Evolutionary conservation across 2,888 invertebrate genomes (phyloP), one percentile per base, ranked within the genome.

Genomic region (Trachelus tabidus): DNA sequence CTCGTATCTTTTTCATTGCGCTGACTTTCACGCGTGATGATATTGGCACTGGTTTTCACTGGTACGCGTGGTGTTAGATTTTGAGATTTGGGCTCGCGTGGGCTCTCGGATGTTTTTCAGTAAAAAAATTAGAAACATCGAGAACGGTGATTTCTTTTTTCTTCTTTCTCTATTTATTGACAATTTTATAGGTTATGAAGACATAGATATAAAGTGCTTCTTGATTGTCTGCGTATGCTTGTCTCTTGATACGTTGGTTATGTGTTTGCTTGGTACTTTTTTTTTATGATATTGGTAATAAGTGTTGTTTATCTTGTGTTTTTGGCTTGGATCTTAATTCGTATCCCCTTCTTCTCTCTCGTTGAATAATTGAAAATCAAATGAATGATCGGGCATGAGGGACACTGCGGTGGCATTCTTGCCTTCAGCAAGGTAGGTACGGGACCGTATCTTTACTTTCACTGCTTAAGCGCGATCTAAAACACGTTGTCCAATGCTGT

Each of bases 381-480:
- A 75, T 35, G 35, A 77, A 75, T 6, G n/a, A 40, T 9, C 31
- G 1, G 78, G 69, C 75, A 75, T 69, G 75, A 71, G 75, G 75
- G 78, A 75, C 78, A 40, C 77, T 73, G 73, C 68, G 78, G 75
- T 34, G 74, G 80, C 81, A 84, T 84, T 84, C 82, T 81, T 81
- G 78, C 79, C 82, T 83, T 80, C 79, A 78, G 81, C 83, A 77
- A 82, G 81, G 80, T 81, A 81, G 40, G 68, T 73, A 73, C 85
- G 80, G 79, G 81, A 80, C 80, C 79, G 85, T 81, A 80, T 80
- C 83, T 84, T 85, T 87, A 88, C 88, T 88, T 88, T 88, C 88
- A 88, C 88, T 87, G 84, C 73, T 69, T 78, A 81, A 79, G 69
- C 37, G 30, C 75, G 75, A 79, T 76, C 77, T 40, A 30, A 71